Evolutionary conservation across 2,888 invertebrate genomes (phyloP).

Genomic region (Tetragnatha montana): DNA sequence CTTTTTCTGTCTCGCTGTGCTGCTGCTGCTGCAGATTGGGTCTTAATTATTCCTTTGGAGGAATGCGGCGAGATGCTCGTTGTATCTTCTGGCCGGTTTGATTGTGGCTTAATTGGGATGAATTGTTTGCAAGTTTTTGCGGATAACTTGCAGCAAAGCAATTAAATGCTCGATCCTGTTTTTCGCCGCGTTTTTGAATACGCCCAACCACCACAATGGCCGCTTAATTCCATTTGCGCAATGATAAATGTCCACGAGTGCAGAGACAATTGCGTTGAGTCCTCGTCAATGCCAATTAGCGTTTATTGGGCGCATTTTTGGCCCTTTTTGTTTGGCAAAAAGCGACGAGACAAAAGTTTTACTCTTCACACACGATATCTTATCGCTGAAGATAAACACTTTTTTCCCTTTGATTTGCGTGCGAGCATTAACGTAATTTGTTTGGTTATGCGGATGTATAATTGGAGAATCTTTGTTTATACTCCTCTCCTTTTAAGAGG

Average conservation of each 20-base stretch:
- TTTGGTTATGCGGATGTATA: not conserved
- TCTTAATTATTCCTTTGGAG: conserved; percentile 67
- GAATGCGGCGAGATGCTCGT: conserved; percentile 34
- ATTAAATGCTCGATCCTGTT: conserved; percentile 31
- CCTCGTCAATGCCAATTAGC: conserved; percentile 1
- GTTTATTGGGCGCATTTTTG: not conserved
- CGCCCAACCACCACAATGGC: not conserved
- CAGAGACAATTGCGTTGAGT: not conserved
- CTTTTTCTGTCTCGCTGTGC: conserved; percentile 36
- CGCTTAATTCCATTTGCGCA: not conserved
- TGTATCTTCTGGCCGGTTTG: conserved; percentile 45
- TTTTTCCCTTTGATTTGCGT: not conserved
- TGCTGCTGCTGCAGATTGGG: conserved; percentile 58
- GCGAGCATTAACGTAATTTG: not conserved
- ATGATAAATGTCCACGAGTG: not conserved
- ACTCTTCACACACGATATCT: not conserved
- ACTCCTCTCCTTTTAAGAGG: not conserved
- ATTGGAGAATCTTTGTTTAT: not conserved
- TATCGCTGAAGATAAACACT: not conserved
- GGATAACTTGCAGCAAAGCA: conserved; percentile 29
- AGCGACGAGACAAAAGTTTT: not conserved
- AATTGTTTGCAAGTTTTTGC: conserved; percentile 56
- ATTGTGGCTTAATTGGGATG: conserved; percentile 53
- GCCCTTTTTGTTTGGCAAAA: not conserved
- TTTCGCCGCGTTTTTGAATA: not conserved